Evolutionary conservation across 2,888 invertebrate species (phyloP).

Genomic region (Parnassius orleans): DNA sequence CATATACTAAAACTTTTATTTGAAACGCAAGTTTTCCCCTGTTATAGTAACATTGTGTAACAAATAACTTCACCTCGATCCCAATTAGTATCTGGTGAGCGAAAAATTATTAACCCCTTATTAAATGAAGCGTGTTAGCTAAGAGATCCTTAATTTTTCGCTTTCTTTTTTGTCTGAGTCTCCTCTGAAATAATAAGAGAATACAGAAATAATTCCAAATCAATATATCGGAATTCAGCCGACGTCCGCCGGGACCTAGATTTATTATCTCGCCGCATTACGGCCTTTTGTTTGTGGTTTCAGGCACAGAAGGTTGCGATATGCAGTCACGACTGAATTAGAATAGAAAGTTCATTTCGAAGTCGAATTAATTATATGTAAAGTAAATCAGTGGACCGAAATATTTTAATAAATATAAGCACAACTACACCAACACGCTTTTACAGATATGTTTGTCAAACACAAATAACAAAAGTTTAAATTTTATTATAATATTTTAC

Average conservation of each 20-base stretch:
- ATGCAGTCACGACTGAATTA: constrained; percentile 35
- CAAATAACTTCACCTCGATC: too few species aligned
- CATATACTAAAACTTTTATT: too few species aligned
- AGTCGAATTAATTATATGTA: constrained; percentile 35
- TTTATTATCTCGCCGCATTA: constrained; percentile 42
- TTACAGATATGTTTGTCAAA: too few species aligned
- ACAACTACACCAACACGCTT: not conserved
- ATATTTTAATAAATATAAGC: constrained; percentile 14
- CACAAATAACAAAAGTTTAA: too few species aligned
- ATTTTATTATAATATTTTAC: too few species aligned
- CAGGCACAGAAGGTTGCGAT: constrained; percentile 32
- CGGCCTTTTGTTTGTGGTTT: constrained; percentile 42
- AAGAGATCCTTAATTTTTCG: not conserved
- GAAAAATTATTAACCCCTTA: too few species aligned
- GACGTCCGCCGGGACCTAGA: constrained; percentile 36
- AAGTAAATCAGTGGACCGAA: constrained; percentile 24
- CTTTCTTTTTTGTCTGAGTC: constrained; percentile 3
- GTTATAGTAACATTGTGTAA: too few species aligned
- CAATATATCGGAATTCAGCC: constrained; percentile 36
- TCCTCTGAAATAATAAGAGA: constrained; percentile 11
- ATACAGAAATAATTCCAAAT: constrained; percentile 36
- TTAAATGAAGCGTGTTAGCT: too few species aligned
- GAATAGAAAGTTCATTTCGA: constrained; percentile 34
- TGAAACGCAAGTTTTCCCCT: too few species aligned
- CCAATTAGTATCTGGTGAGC: too few species aligned